Base-by-base conservation (phyloP, 2,888 invertebrate genomes). In the Linnaemya vulpina region DNA sequence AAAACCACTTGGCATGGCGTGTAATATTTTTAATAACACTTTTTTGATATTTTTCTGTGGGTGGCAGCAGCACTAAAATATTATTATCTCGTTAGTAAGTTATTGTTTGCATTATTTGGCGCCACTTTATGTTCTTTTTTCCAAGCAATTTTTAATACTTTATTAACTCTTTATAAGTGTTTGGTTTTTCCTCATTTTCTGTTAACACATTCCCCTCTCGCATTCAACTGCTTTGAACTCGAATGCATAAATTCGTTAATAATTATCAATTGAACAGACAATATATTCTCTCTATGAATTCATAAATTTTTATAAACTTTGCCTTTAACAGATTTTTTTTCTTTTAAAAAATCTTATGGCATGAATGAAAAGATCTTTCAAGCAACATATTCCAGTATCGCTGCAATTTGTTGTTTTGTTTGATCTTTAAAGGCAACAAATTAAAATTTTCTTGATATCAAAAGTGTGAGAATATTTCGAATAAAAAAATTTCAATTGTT, bases 111-210 rank as follows among this genome's bases (percentile, higher is more conserved):
- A 51, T 83, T 86, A 86, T 82, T 71, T 87, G 89, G 89, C 89
- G 89, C 89, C 89, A 84, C 55, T 80, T 76, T 86, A 75, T 84
- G 87, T 88, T 87, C 87, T 87, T 87, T 55, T 58, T 87, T 88
- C 86, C 76, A 73, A 84, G 81, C 88, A 89, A 89, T 90, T 90
- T 89, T 88, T 90, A 90, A 90, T 90, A 90, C 89, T 90, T 90
- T 89, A 88, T 89, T 87, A 85, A 86, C 15, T 70, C 60, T 38
- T 7, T 43, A 15, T 67, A 30, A 67, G 46, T 46, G 10, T 49
- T 71, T 60, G 5, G 3, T 30, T 3, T 22, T 22, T 62, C 62
- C 49, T 3, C 55, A 25, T 1, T 55, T 65, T 22, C 22, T 62
- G 1, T 38, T n/a, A 49, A 49, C 60, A 73, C 22, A 22, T 25